Evolutionary conservation across 2,797 vertebrate species (phyloP).

Genomic region (Gobionotothen gibberifrons): DNA sequence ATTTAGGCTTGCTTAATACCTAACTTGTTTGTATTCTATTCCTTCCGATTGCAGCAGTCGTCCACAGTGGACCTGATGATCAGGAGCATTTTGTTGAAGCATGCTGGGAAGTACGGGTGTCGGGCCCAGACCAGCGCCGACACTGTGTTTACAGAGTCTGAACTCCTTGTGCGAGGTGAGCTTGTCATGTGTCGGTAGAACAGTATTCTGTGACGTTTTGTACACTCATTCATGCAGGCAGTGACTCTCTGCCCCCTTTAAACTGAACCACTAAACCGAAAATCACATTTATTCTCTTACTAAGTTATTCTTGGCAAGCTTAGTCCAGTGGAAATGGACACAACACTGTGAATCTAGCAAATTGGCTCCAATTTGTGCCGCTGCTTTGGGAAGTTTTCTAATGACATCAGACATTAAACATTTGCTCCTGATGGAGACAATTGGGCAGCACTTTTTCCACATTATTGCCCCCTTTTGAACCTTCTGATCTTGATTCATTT

Average conservation of each 20-base stretch:
- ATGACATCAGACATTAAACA: conserved; percentile 29
- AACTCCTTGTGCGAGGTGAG: conserved; percentile 97
- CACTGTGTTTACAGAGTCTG: conserved; percentile 90
- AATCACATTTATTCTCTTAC: conserved; percentile 6
- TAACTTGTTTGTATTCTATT: conserved; percentile 39
- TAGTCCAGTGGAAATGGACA: conserved; percentile 6
- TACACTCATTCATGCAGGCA: neutral
- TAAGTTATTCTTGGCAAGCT: conserved; percentile 12
- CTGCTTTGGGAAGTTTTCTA: conserved; percentile 28
- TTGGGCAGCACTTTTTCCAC: conserved; percentile 11
- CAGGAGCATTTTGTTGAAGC: conserved; percentile 95
- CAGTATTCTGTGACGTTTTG: conserved; percentile 16
- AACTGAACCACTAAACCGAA: conserved; percentile 11
- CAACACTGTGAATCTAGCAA: conserved; percentile 14
- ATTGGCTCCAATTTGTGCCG: conserved; percentile 20
- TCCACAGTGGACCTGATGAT: conserved; percentile 98
- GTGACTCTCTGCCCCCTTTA: conserved; percentile 5
- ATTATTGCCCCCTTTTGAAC: conserved; percentile 45
- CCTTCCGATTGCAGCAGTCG: conserved; percentile 87
- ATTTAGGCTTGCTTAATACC: conserved; percentile 69
- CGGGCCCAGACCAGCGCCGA: conserved; percentile 94
- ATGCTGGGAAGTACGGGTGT: conserved; percentile 96
- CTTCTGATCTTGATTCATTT: conserved; percentile 37
- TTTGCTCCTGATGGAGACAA: conserved; percentile 24
- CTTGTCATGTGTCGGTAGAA: conserved; percentile 45